Evolutionary conservation across 1,140 invertebrate species (phyloP), one percentile per base, ranked within the genome.

Genomic region (Chironomus tepperi): DNA sequence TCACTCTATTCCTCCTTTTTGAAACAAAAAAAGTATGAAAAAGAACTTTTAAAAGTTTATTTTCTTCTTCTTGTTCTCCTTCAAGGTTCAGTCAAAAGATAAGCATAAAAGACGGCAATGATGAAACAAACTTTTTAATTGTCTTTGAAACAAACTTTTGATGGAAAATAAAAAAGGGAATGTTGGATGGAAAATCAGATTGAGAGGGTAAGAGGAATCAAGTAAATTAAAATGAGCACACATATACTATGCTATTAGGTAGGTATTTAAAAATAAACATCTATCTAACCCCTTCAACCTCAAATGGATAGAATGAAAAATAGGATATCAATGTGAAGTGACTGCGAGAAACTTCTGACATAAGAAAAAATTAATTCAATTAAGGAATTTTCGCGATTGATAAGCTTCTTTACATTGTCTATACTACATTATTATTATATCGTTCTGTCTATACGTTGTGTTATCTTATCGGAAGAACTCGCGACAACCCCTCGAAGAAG

Each of bases 91-190:
- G 47, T 12, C 47, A 57, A 57, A 57, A 57, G 47, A 57, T 57
- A 57, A 57, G 47, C 47, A 57, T 57, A 57, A 57, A 57, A 57
- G 47, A 57, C 47, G 47, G 47, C 47, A 57, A 12, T 57, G 47
- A 57, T 57, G 47, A 57, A 57, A 57, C 47, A 57, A 57, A 57
- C 47, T 57, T 57, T 57, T 57, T 57, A 57, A 57, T 57, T 57
- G 47, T 57, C 47, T 57, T 57, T 57, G 47, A 57, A 57, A 57
- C 12, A n/a, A 57, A 57, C 12, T n/a, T 57, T 57, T 57, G 47
- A 57, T 57, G 47, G 47, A 57, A 15, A 47, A 15, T 15, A 47
- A 47, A 47, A 43, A 47, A 47, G 43, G n/a, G 47, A 57, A 57
- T 57, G 47, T 57, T 57, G 47, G 47, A 57, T 57, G 47, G 47